Conservation (phyloP, 2,888 invertebrate species). For the Coremacera marginata region DNA sequence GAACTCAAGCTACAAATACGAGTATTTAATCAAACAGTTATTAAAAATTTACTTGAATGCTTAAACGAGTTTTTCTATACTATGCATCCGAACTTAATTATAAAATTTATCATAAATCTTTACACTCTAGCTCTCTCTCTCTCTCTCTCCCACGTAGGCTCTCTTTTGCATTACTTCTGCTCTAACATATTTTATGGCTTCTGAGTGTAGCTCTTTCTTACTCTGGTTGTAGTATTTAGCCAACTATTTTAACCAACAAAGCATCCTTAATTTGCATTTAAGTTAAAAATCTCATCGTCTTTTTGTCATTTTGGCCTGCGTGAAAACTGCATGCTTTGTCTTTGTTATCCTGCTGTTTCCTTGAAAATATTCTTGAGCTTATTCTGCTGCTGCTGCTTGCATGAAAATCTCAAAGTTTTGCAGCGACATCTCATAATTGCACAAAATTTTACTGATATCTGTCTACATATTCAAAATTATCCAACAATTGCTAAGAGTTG, state of each 20-base stretch:
- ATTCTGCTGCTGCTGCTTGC: background rate
- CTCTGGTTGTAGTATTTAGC: background rate
- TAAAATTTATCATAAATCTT: background rate
- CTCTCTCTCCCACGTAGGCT: background rate
- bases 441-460: constrained; percentile 24
- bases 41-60: background rate
- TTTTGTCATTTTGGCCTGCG: constrained; percentile 11
- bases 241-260: constrained; percentile 36
- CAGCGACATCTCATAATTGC: constrained; percentile 32
- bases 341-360: background rate
- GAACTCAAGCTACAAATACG: background rate
- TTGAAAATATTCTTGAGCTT: background rate
- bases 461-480: constrained; percentile 33
- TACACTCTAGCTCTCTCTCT: background rate
- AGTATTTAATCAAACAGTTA: constrained; percentile 4
- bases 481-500: background rate
- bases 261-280: constrained; percentile 66
- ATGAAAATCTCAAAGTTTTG: constrained; percentile 27
- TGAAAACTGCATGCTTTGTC: constrained; percentile 20
- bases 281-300: constrained; percentile 59
- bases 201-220: background rate
- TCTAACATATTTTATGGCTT: background rate
- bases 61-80: background rate
- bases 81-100: background rate
- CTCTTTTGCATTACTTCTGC: background rate